These are phyloP conservation scores for Eulemur mongoz DNA, from an alignment of 2,797 vertebrate species.

Conservation along the genomic window DNA sequence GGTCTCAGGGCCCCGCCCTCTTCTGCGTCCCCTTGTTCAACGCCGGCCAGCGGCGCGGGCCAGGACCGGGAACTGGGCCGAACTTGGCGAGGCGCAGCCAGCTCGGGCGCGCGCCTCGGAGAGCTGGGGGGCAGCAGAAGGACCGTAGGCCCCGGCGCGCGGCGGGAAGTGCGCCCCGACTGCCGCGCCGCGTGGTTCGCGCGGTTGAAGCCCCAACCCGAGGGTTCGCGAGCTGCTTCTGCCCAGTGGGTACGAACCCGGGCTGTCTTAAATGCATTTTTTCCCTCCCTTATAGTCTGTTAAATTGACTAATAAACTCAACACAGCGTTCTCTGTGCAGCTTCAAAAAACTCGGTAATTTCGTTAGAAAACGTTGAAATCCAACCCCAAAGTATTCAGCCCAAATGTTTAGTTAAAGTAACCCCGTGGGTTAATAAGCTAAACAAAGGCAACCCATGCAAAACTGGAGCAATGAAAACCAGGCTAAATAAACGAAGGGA, in stretches of 20 bases:
- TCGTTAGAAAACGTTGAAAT: slow-evolving; percentile 93
- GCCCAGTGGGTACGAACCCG: slow-evolving; percentile 71
- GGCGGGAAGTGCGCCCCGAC: neutral
- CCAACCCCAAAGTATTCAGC: slow-evolving; percentile 91
- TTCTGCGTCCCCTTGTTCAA: no score
- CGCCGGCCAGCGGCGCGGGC: fast-evolving
- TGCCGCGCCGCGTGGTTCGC: neutral
- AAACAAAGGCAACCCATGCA: slow-evolving; percentile 99
- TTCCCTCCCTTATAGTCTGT: slow-evolving; percentile 85
- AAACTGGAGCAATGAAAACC: slow-evolving; percentile 98
- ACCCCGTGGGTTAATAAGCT: slow-evolving; percentile 99
- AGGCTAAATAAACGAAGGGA: slow-evolving; percentile 97
- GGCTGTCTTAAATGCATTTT: slow-evolving; percentile 82
- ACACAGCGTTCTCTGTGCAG: slow-evolving; percentile 88
- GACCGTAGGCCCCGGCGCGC: neutral
- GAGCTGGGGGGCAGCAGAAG: neutral
- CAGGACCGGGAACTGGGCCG: neutral
- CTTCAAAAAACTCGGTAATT: slow-evolving; percentile 89
- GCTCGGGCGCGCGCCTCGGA: neutral
- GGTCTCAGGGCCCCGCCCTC: neutral
- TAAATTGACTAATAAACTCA: slow-evolving; percentile 89
- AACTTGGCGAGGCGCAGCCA: neutral
- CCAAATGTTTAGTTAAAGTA: slow-evolving; percentile 97
- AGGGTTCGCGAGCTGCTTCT: slow-evolving; percentile 52
- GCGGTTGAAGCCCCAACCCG: neutral